Conservation (phyloP, 2,888 invertebrate species). For the Acheta domesticus region DNA sequence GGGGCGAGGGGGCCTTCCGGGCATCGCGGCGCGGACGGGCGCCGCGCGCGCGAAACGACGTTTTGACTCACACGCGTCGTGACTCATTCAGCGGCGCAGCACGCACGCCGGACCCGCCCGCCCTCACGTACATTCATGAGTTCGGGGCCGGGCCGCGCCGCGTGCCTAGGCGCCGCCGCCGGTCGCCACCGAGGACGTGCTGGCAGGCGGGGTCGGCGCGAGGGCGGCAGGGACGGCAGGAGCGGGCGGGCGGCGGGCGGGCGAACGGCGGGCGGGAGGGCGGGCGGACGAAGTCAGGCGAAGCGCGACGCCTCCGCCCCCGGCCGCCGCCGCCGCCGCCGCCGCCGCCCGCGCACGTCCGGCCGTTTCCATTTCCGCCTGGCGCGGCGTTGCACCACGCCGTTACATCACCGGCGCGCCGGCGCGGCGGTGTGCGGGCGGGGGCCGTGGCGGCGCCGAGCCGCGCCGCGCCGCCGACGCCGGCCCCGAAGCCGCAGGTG, state of each 20-base stretch:
- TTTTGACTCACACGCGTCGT: background rate
- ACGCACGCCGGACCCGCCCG: background rate
- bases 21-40: background rate
- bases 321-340: background rate
- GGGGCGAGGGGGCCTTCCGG: background rate
- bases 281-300: background rate
- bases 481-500: background rate
- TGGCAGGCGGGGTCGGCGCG: too few species aligned
- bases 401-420: conserved; percentile 11
- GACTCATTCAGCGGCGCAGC: background rate
- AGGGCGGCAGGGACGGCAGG: too few species aligned
- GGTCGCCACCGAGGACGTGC: too few species aligned
- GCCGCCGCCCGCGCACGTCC: conserved; percentile 18
- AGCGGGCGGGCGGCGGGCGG: too few species aligned
- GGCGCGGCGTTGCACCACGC: background rate
- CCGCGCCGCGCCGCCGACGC: background rate
- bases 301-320: background rate
- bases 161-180: too few species aligned
- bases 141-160: background rate
- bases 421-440: conserved; percentile 5
- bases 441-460: background rate
- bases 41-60: background rate
- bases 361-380: conserved; percentile 4
- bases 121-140: conserved; percentile 7
- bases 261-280: too few species aligned